Percentiles rank a stretch among this genome's conserved stretches.
phyloP scores from a whole-genome alignment of 2,888 invertebrate genomes.

The Panopea generosa region DNA sequence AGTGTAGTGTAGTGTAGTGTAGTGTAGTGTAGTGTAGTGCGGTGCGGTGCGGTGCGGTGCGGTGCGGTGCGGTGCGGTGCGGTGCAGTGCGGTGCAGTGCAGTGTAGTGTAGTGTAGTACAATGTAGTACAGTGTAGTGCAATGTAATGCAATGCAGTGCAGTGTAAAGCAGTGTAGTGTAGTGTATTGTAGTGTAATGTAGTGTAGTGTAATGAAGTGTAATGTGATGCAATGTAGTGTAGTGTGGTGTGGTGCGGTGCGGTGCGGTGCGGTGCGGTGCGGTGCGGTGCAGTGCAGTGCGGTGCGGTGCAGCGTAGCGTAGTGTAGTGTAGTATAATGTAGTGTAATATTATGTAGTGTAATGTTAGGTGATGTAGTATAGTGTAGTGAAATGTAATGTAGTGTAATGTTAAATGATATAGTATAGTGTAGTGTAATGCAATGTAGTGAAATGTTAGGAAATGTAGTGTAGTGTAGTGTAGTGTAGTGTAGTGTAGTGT shows the following conservation, averaged over 20 bases:
- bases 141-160: slow-evolving; percentile 4
- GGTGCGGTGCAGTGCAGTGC: background rate
- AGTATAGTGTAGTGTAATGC: background rate
- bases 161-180: too few relatives aligned
- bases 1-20: too few relatives aligned
- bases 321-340: slow-evolving; percentile 12
- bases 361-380: background rate
- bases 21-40: too few relatives aligned
- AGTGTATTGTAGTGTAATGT: too few relatives aligned
- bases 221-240: slow-evolving; percentile 13
- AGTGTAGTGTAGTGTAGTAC: slow-evolving; percentile 18
- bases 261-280: background rate
- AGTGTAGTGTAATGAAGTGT: background rate
- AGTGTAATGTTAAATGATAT: slow-evolving; percentile 6
- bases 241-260: slow-evolving; percentile 9
- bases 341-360: background rate
- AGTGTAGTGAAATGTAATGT: background rate
- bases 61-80: too few relatives aligned
- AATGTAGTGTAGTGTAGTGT: slow-evolving; percentile 7
- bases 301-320: background rate
- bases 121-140: slow-evolving; percentile 24
- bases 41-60: too few relatives aligned
- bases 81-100: too few relatives aligned
- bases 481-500: slow-evolving; percentile 8
- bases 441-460: slow-evolving; percentile 2